Evolutionary conservation across 2,888 invertebrate species (phyloP).

Genomic region (Lordiphosa andalusiaca): DNA sequence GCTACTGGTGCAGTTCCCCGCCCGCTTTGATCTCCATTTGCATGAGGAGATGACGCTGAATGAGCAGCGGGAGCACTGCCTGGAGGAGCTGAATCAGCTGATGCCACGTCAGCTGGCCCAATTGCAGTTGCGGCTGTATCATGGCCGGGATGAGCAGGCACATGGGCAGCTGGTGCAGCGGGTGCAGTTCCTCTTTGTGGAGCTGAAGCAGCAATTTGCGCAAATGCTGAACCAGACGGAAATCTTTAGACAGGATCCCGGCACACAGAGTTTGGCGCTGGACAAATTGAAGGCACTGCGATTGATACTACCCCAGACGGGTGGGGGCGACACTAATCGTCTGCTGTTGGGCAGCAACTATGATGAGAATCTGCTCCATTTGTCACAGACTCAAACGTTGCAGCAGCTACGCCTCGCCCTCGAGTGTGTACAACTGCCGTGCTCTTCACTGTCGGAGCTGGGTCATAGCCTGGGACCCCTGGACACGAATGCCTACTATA

Average conservation of each 20-base stretch:
- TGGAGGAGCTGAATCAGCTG: constrained; percentile 59
- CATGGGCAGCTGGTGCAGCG: constrained; percentile 29
- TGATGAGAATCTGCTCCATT: constrained; percentile 61
- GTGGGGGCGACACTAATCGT: not conserved
- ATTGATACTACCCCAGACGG: constrained; percentile 49
- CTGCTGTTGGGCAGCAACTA: constrained; percentile 23
- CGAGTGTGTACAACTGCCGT: constrained; percentile 33
- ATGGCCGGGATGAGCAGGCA: constrained; percentile 34
- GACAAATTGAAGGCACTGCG: constrained; percentile 70
- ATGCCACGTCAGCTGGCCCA: constrained; percentile 60
- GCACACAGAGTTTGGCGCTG: constrained; percentile 50
- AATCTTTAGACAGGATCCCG: constrained; percentile 58
- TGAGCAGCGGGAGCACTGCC: constrained; percentile 60
- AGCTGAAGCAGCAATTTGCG: constrained; percentile 70
- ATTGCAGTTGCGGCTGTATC: constrained; percentile 54
- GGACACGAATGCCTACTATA: constrained; percentile 76
- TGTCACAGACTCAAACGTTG: constrained; percentile 41
- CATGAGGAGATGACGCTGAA: constrained; percentile 57
- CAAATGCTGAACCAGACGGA: constrained; percentile 53
- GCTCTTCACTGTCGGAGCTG: not conserved
- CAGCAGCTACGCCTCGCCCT: constrained; percentile 41
- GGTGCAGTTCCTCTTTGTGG: constrained; percentile 50
- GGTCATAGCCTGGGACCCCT: constrained; percentile 55
- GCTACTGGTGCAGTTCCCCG: constrained; percentile 71
- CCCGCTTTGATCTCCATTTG: constrained; percentile 67